Base-by-base conservation (phyloP, 1,140 invertebrate genomes). In the Drosophila quadrilineata region DNA sequence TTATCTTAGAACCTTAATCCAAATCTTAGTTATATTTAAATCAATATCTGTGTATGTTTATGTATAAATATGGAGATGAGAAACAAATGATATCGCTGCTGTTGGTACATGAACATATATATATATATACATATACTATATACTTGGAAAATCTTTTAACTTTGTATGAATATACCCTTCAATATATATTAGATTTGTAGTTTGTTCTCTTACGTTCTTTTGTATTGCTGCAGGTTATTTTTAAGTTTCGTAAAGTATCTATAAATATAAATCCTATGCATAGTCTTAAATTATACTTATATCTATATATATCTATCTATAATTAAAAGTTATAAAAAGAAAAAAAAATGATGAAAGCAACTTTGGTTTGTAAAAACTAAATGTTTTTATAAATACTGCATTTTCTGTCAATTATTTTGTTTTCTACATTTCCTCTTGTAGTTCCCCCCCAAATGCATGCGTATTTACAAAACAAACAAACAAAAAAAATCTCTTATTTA, bases 281-380 rank as follows among this genome's bases (percentile, higher is more conserved):
- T 62, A 62, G 58, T 31, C 35, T 68, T 45, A 68, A 64, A 64
- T 58, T 68, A 68, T 59, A n/a, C n/a, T 45, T 64, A 67, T 54
- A 50, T 40, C 53, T 48, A 53, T 35, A 53, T 24, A 14, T 49
- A 49, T 40, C 9, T 49, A 49, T 50, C 26, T 45, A 59, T 49
- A 40, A 62, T 10, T 41, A 62, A 43, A 33, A 57, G 48, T 63
- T 65, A 48, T 28, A 52, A 69, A 56, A 58, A 62, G 43, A 70
- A 56, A 52, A 62, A 43, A 57, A 71, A 58, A 58, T 65, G 19
- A 64, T 60, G 6, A 58, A 57, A 68, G 41, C 41, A 68, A 79
- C 40, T 59, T n/a, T 80, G 56, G 67, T 71, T 74, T 80, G 71
- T 79, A 80, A 75, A 80, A 73, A 79, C 71, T 19, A 69, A 58